phyloP scores from a whole-genome alignment of 2,113 vertebrate genomes.

The Vidua chalybeata region DNA sequence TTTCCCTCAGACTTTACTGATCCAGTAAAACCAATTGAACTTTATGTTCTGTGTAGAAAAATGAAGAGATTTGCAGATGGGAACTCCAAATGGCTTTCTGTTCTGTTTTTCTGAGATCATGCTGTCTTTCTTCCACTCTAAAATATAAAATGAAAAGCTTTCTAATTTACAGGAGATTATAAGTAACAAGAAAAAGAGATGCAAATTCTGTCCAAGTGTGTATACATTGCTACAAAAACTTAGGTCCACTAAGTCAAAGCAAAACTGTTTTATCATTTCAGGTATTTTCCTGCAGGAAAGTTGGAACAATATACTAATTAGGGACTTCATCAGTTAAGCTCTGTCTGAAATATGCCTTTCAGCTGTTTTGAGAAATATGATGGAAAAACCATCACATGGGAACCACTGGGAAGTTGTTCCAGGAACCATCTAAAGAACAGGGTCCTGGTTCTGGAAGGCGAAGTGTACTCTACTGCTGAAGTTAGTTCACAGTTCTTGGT shows the following conservation, averaged over 20 bases:
- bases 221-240: neutral
- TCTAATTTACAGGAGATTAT: neutral
- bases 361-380: neutral
- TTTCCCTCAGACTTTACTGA: conserved; percentile 12
- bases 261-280: neutral
- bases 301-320: neutral
- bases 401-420: neutral
- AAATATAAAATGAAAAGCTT: neutral
- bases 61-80: neutral
- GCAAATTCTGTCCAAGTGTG: neutral
- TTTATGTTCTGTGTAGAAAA: neutral
- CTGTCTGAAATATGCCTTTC: neutral
- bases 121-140: neutral
- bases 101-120: neutral
- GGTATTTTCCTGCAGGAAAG: neutral
- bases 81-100: neutral
- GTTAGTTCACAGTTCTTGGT: neutral
- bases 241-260: neutral
- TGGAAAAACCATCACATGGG: neutral
- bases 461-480: neutral
- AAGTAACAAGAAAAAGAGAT: neutral
- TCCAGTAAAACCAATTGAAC: conserved; percentile 33
- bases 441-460: neutral
- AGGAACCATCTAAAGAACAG: neutral
- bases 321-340: neutral